These are phyloP conservation scores for Drosophila subpulchrella DNA, from an alignment of 1,140 invertebrate genomes.

Conservation along the genomic window DNA sequence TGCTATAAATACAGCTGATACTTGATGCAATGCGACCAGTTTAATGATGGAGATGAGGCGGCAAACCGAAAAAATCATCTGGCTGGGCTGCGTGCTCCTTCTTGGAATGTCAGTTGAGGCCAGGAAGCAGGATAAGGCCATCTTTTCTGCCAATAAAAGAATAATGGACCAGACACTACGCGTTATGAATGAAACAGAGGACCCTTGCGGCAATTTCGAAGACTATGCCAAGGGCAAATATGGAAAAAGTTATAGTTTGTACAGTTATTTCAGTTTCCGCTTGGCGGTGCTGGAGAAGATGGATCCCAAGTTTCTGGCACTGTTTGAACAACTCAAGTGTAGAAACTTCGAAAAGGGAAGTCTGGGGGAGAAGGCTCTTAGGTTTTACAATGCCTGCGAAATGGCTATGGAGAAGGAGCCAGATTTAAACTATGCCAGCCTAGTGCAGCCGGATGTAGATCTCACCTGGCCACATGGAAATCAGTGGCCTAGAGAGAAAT, in stretches of 20 bases:
- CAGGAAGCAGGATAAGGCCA: neutral
- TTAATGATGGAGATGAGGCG: neutral
- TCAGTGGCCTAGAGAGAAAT: neutral
- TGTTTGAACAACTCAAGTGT: conserved; percentile 1
- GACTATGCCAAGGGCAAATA: neutral
- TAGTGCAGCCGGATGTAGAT: neutral
- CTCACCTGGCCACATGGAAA: neutral
- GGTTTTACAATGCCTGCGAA: neutral
- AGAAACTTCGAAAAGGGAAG: neutral
- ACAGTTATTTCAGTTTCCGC: neutral
- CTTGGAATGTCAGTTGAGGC: neutral
- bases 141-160: neutral
- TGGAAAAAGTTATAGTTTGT: neutral
- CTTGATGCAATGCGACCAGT: neutral
- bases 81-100: neutral
- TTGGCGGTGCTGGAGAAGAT: neutral
- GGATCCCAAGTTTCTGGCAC: too few relatives aligned
- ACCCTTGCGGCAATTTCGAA: neutral
- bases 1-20: neutral
- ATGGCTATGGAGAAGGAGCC: neutral
- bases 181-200: neutral
- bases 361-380: conserved; percentile 4
- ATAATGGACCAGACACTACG: neutral
- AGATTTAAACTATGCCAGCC: neutral
- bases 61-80: neutral